A percentile compares a stretch with the other conserved stretches of the same genome.
Evolutionary conservation across 2,888 invertebrate species (phyloP).

Genomic region (Caenorhabditis plicata): DNA sequence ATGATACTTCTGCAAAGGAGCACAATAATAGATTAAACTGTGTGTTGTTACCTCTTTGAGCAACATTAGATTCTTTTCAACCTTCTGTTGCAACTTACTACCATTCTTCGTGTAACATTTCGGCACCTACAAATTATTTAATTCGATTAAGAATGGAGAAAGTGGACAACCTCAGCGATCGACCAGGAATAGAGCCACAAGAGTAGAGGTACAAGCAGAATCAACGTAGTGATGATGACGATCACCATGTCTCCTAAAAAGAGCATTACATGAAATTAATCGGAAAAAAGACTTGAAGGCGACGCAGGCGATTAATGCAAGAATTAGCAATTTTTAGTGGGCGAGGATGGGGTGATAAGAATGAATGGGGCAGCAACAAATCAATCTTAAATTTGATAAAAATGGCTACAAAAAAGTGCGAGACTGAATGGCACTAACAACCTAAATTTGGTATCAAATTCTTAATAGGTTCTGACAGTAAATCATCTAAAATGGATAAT

Average conservation of each 20-base stretch:
- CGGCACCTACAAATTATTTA: constrained; percentile 34
- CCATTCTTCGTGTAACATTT: constrained; percentile 38
- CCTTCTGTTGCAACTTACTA: constrained; percentile 27
- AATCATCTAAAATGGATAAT: too few species aligned
- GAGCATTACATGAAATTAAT: too few species aligned
- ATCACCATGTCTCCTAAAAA: too few species aligned
- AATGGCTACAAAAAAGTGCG: neutral
- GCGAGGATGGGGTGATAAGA: neutral
- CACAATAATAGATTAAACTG: neutral
- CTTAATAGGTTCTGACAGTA: too few species aligned
- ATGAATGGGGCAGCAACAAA: neutral
- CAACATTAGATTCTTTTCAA: constrained; percentile 23
- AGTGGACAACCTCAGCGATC: constrained; percentile 15
- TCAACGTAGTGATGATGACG: neutral
- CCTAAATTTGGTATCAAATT: too few species aligned
- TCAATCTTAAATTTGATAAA: neutral
- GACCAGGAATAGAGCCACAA: constrained; percentile 30
- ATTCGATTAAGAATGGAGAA: neutral
- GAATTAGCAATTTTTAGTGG: neutral
- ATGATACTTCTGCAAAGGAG: constrained; percentile 35
- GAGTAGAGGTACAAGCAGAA: constrained; percentile 9
- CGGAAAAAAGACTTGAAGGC: neutral
- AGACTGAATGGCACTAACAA: too few species aligned
- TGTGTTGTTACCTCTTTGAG: constrained; percentile 17
- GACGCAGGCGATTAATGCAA: neutral